Conservation (phyloP, 2,888 invertebrate genomes). For the Synergus umbraculus region DNA sequence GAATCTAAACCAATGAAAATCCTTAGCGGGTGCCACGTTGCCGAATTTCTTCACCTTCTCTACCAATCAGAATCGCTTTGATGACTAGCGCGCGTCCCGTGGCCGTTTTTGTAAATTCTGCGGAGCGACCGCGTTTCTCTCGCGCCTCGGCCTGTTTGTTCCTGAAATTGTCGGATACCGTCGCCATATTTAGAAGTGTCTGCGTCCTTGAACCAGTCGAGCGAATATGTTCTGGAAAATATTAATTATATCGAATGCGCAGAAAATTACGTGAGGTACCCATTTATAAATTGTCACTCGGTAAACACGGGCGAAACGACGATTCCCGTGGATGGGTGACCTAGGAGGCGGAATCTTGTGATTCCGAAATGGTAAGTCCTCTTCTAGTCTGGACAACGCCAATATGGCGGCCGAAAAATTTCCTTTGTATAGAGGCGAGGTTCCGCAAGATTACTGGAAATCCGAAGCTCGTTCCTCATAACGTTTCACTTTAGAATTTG, state of each 20-base stretch:
- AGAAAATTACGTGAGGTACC: conserved; percentile 80
- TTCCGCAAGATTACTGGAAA: background rate
- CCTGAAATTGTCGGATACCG: conserved; percentile 74
- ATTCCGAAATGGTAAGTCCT: conserved; percentile 84
- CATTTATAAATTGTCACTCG: conserved; percentile 78
- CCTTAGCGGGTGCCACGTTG: conserved; percentile 75
- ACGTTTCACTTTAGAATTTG: background rate
- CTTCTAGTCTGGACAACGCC: conserved; percentile 76
- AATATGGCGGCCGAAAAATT: conserved; percentile 78
- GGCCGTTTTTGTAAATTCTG: conserved; percentile 64
- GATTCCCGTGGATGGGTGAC: conserved; percentile 80
- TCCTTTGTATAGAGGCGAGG: conserved; percentile 66
- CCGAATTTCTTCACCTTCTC: conserved; percentile 76
- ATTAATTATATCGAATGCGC: conserved; percentile 78
- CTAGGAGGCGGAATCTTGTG: conserved; percentile 81
- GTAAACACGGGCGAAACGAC: conserved; percentile 77
- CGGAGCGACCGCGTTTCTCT: background rate
- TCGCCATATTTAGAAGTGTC: conserved; percentile 80
- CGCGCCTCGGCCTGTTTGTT: conserved; percentile 53
- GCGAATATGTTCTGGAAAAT: conserved; percentile 78
- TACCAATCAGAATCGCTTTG: background rate
- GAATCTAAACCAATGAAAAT: conserved; percentile 65
- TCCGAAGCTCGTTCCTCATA: background rate
- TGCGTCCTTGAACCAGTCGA: conserved; percentile 73
- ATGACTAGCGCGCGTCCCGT: conserved; percentile 51